These are phyloP conservation scores for Eristalinus sepulchralis DNA, from an alignment of 2,888 invertebrate species.

Conservation along the genomic window DNA sequence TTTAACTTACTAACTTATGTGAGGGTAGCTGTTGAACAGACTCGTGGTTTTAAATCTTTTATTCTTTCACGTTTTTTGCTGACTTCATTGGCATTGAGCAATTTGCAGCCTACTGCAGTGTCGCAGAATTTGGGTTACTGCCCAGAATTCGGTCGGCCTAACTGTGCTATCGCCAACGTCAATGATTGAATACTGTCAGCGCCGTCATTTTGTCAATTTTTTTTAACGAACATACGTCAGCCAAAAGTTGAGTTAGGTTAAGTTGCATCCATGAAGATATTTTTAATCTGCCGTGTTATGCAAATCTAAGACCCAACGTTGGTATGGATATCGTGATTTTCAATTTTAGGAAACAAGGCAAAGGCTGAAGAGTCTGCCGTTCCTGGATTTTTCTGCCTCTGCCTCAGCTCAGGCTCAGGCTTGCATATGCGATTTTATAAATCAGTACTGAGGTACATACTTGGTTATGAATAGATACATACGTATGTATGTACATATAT, in stretches of 20 bases:
- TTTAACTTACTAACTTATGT: constrained; percentile 27
- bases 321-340: neutral
- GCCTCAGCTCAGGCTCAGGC: constrained; percentile 53
- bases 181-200: neutral
- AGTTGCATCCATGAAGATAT: constrained; percentile 8
- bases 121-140: constrained; percentile 46
- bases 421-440: constrained; percentile 69
- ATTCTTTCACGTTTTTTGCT: neutral
- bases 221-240: neutral
- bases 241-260: constrained; percentile 27
- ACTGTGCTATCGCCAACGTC: constrained; percentile 1
- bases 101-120: constrained; percentile 5
- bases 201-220: neutral
- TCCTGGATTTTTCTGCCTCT: constrained; percentile 25
- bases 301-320: constrained; percentile 13
- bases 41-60: neutral
- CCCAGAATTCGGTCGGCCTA: constrained; percentile 19
- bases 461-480: neutral
- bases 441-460: constrained; percentile 21
- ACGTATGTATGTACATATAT: constrained; percentile 18
- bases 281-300: neutral
- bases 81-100: neutral
- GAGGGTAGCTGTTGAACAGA: constrained; percentile 3
- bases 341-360: neutral
- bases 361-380: constrained; percentile 4